Conservation (phyloP, 2,888 invertebrate species). For the Sinhomidia bicolor region DNA sequence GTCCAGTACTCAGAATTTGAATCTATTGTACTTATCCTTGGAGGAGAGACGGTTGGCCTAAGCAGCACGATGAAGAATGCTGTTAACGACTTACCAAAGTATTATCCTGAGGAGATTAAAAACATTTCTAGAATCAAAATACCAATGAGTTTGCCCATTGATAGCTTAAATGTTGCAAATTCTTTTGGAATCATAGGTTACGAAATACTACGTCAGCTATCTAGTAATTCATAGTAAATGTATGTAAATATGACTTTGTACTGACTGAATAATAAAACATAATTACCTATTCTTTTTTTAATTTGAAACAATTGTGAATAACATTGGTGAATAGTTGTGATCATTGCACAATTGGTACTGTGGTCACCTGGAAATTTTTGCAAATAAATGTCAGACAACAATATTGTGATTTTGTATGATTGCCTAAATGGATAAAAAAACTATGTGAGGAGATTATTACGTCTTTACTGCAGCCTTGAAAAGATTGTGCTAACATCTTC, state of each 20-base stretch:
- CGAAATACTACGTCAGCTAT: slow-evolving; percentile 88
- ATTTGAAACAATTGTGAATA: too few species aligned
- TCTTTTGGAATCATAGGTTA: slow-evolving; percentile 92
- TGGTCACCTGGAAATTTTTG: too few species aligned
- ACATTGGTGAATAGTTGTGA: too few species aligned
- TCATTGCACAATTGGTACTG: too few species aligned
- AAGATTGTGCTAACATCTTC: too few species aligned
- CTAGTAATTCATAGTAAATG: background rate
- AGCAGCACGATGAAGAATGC: slow-evolving; percentile 86
- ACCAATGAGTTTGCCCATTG: slow-evolving; percentile 88
- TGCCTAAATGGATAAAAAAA: too few species aligned
- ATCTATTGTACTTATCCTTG: slow-evolving; percentile 88
- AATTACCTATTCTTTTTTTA: background rate
- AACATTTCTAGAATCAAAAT: slow-evolving; percentile 88
- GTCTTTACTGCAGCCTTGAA: too few species aligned
- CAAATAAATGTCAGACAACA: too few species aligned
- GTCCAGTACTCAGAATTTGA: slow-evolving; percentile 84
- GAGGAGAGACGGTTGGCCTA: slow-evolving; percentile 95
- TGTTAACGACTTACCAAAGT: slow-evolving; percentile 20
- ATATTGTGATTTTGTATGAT: too few species aligned
- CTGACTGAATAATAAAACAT: background rate
- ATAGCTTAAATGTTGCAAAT: slow-evolving; percentile 93
- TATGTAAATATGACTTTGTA: background rate
- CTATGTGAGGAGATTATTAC: too few species aligned
- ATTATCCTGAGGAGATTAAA: slow-evolving; percentile 83